Evolutionary conservation across 2,888 invertebrate species (phyloP).

Genomic region (Scaptomyza cyrtandrae): DNA sequence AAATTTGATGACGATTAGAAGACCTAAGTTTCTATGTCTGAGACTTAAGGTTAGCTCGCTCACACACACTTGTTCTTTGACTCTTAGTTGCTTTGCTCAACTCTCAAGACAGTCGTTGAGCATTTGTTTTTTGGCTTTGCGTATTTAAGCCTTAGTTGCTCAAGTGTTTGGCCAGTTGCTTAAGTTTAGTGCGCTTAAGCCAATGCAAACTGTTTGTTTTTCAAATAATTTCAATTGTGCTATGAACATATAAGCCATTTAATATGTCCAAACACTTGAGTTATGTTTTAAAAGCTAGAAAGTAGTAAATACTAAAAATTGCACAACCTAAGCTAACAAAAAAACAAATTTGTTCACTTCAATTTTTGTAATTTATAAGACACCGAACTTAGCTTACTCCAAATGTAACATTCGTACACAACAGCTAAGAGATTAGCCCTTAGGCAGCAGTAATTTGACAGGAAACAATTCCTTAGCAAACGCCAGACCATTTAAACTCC

Average conservation of each 20-base stretch:
- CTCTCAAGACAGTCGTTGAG: conserved; percentile 57
- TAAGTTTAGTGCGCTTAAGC: conserved; percentile 9
- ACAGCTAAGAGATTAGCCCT: background rate
- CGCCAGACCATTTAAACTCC: conserved; percentile 51
- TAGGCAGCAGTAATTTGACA: conserved; percentile 10
- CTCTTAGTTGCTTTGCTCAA: conserved; percentile 27
- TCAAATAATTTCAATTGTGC: background rate
- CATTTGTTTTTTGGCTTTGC: conserved; percentile 37
- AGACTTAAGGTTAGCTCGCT: conserved; percentile 16
- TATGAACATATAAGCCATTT: background rate
- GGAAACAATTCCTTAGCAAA: conserved; percentile 19
- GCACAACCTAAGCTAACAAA: too few relatives aligned
- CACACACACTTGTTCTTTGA: conserved; percentile 3
- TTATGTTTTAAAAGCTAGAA: background rate
- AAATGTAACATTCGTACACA: background rate
- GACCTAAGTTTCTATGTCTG: conserved; percentile 54
- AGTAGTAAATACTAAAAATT: background rate
- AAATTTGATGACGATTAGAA: conserved; percentile 65
- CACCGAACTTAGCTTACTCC: background rate
- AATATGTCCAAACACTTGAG: background rate
- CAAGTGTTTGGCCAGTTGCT: conserved; percentile 16
- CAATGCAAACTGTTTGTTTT: background rate
- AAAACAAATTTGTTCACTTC: too few relatives aligned
- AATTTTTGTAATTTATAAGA: too few relatives aligned
- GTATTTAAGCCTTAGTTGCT: conserved; percentile 3